Conservation (phyloP, 2,797 vertebrate species). For the Hozukius guyotensis region DNA sequence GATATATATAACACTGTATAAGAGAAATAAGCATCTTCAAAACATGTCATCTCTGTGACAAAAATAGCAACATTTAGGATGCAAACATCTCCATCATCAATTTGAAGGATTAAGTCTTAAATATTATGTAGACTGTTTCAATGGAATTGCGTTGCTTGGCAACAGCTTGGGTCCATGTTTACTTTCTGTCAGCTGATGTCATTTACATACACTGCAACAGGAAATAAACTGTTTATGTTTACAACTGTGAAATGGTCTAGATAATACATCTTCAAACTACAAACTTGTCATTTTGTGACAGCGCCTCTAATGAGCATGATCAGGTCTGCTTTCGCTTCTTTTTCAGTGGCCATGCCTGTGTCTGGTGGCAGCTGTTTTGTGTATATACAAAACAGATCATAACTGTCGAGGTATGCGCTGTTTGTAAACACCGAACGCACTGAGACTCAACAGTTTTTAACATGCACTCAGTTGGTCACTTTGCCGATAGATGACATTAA, state of each 20-base stretch:
- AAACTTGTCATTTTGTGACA: not conserved
- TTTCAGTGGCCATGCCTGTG: not conserved
- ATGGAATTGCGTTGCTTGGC: no score
- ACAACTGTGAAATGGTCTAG: no score
- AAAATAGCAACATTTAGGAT: not conserved
- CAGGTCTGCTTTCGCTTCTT: not conserved
- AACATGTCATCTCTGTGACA: not conserved
- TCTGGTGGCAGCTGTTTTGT: slow-evolving; percentile 44
- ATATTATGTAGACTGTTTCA: not conserved
- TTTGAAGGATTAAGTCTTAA: not conserved
- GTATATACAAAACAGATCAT: slow-evolving; percentile 59
- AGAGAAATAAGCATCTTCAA: not conserved
- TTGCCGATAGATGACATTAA: no score
- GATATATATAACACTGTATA: not conserved
- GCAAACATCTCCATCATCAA: not conserved
- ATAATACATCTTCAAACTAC: not conserved
- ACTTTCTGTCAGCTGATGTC: no score
- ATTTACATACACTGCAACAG: no score
- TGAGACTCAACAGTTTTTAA: not conserved
- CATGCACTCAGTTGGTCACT: no score
- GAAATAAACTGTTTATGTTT: no score
- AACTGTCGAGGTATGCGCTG: slow-evolving; percentile 17
- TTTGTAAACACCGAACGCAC: slow-evolving; percentile 10
- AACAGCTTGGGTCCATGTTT: no score
- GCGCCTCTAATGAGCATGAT: slow-evolving; percentile 28